Conservation (phyloP, 2,888 invertebrate genomes). For the Carpatolechia fugitivella region DNA sequence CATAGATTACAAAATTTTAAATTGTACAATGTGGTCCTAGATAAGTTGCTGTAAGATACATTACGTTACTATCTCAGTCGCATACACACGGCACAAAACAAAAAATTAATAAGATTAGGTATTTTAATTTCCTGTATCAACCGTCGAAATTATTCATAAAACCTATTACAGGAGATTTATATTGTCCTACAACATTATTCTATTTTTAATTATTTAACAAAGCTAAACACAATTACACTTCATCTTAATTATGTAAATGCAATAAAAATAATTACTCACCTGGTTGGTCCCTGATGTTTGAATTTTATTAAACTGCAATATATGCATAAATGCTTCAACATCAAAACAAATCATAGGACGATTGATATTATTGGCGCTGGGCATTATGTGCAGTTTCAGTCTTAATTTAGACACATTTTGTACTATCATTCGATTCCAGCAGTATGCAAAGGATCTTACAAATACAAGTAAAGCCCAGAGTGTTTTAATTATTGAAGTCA, state of each 20-base stretch:
- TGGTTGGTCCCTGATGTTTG: background rate
- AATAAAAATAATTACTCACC: background rate
- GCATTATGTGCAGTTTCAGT: no score
- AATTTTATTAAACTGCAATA: background rate
- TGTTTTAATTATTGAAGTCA: no score
- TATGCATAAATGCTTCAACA: no score
- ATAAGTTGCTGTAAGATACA: background rate
- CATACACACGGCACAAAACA: conserved; percentile 15
- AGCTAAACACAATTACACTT: no score
- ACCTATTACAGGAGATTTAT: background rate
- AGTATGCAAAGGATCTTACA: no score
- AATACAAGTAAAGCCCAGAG: no score
- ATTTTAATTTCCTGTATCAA: conserved; percentile 58
- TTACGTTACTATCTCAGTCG: conserved; percentile 1
- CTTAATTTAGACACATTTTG: no score
- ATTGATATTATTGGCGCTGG: no score
- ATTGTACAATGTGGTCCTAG: conserved; percentile 5
- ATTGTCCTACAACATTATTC: no score
- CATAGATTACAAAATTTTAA: conserved; percentile 21
- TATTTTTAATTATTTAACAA: no score
- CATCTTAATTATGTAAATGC: background rate
- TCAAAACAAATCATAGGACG: no score
- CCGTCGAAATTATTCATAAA: conserved; percentile 34
- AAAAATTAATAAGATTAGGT: conserved; percentile 11
- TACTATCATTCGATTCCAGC: no score